These are phyloP conservation scores for Artibeus jamaicensis DNA, from an alignment of 2,797 vertebrate genomes.

Conservation along the genomic window DNA sequence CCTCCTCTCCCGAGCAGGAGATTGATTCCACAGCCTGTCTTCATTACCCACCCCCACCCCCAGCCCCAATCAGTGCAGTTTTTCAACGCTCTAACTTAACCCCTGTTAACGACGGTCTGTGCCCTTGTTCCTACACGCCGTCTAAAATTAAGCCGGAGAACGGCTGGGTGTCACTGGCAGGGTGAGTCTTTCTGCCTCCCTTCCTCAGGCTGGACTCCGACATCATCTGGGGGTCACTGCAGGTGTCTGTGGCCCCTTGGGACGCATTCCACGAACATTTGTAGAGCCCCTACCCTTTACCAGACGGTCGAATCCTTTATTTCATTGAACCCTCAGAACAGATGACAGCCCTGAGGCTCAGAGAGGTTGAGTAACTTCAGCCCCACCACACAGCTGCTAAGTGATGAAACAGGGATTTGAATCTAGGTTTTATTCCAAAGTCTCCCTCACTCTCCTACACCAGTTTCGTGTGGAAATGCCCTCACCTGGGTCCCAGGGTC, in stretches of 20 bases:
- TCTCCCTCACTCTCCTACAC: not conserved
- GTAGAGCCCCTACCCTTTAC: not conserved
- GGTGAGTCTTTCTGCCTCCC: not conserved
- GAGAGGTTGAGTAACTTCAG: constrained; percentile 34
- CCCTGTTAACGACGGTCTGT: not conserved
- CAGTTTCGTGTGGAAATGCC: not conserved
- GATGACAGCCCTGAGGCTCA: not conserved
- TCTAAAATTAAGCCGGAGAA: not conserved
- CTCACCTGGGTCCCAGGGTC: not conserved
- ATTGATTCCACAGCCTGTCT: constrained; percentile 59
- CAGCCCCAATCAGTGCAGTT: not conserved
- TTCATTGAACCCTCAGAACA: not conserved
- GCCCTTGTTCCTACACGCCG: not conserved
- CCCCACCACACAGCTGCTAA: not conserved
- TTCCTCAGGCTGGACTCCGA: not conserved
- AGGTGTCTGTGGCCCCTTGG: constrained; percentile 40
- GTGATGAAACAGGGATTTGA: not conserved
- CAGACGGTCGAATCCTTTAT: not conserved
- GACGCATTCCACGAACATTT: not conserved
- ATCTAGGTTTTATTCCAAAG: not conserved
- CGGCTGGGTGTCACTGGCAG: not conserved
- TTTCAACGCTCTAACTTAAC: constrained; percentile 36
- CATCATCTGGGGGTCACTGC: not conserved
- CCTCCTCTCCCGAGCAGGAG: constrained; percentile 19
- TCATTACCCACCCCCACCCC: constrained; percentile 20